These are phyloP conservation scores for Schizothorax lantsangensis DNA, from an alignment of 2,797 vertebrate species.

Conservation along the genomic window DNA sequence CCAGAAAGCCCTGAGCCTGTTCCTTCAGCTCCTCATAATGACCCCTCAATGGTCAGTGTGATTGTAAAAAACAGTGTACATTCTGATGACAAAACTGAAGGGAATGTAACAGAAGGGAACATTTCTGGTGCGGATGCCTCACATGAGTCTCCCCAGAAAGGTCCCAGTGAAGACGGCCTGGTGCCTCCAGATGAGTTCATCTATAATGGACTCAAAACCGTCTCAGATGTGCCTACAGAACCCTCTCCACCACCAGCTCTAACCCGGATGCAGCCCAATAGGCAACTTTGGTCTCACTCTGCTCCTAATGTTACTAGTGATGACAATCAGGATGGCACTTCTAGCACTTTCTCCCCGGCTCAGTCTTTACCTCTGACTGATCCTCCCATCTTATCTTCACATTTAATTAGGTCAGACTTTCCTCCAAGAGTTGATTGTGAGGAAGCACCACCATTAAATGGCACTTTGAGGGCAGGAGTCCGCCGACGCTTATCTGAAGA, in stretches of 20 bases:
- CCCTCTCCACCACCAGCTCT: background rate
- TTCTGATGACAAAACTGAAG: constrained; percentile 67
- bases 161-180: constrained; percentile 58
- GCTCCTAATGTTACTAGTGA: constrained; percentile 59
- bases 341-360: constrained; percentile 53
- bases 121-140: constrained; percentile 60
- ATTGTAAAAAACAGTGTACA: constrained; percentile 94
- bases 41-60: constrained; percentile 90
- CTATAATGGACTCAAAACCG: constrained; percentile 83
- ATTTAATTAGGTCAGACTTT: constrained; percentile 53
- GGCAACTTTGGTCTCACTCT: constrained; percentile 65
- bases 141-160: constrained; percentile 55
- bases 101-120: constrained; percentile 45
- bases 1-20: constrained; percentile 55
- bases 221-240: constrained; percentile 56
- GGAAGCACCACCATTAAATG: constrained; percentile 62
- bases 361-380: constrained; percentile 53
- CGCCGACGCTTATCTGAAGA: constrained; percentile 68
- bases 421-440: constrained; percentile 62
- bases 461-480: constrained; percentile 52
- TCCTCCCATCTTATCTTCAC: constrained; percentile 47
- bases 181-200: constrained; percentile 66
- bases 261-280: constrained; percentile 57
- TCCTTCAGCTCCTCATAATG: constrained; percentile 59
- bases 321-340: constrained; percentile 38